Evolutionary conservation across 2,888 invertebrate species (phyloP).

Genomic region (Orchesella flavescens): DNA sequence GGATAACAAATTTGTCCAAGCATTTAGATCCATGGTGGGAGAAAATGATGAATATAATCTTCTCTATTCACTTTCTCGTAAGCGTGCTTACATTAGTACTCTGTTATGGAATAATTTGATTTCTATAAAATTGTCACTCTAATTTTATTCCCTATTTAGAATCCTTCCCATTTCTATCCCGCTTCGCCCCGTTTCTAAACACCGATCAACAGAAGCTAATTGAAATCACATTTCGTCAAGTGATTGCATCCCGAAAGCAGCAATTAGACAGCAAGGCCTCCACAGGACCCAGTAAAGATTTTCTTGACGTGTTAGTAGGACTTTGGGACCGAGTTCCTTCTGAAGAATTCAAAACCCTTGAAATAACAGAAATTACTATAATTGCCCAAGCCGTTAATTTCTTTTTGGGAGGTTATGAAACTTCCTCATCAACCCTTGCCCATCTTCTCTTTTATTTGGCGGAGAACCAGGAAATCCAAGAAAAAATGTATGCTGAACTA

Average conservation of each 20-base stretch:
- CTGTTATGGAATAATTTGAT: too few species aligned
- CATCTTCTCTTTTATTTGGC: conserved; percentile 65
- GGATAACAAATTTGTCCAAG: conserved; percentile 66
- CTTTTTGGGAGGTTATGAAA: conserved; percentile 70
- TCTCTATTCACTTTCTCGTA: conserved; percentile 69
- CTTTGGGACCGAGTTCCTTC: conserved; percentile 50
- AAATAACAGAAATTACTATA: conserved; percentile 65
- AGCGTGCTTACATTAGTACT: too few species aligned
- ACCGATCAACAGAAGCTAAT: conserved; percentile 56
- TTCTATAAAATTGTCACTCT: background rate
- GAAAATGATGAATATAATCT: conserved; percentile 55
- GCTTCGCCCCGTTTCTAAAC: conserved; percentile 62
- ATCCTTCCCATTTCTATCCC: conserved; percentile 64
- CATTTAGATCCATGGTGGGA: conserved; percentile 64
- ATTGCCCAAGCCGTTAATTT: conserved; percentile 68
- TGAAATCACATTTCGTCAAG: conserved; percentile 62
- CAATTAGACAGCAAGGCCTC: conserved; percentile 45
- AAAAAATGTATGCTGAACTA: conserved; percentile 66
- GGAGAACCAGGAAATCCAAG: conserved; percentile 67
- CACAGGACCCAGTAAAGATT: conserved; percentile 48
- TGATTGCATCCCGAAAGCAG: conserved; percentile 53
- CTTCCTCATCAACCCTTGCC: conserved; percentile 63
- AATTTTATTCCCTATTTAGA: conserved; percentile 49
- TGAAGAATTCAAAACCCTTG: conserved; percentile 58
- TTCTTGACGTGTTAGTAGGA: conserved; percentile 65